phyloP scores from a whole-genome alignment of 1,140 invertebrate species.

The Drosophila kanapiae region DNA sequence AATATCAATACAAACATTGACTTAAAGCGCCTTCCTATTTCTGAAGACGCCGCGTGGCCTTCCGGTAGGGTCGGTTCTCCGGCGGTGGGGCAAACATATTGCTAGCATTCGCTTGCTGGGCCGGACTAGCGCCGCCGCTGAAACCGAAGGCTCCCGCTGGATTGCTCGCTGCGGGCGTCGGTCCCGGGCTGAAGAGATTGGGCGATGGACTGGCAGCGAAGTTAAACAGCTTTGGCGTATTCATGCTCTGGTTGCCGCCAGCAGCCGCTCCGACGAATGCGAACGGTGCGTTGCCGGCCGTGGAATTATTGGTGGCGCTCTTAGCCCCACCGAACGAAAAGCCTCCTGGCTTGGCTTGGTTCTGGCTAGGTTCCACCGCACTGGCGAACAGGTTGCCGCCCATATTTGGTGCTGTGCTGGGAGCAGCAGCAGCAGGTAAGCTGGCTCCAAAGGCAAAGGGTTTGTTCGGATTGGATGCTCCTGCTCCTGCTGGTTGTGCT shows the following conservation, averaged over 20 bases:
- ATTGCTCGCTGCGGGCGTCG: slow-evolving; percentile 27
- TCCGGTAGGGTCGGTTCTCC: slow-evolving; percentile 52
- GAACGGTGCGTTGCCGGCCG: slow-evolving; percentile 42
- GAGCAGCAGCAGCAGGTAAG: slow-evolving; percentile 5
- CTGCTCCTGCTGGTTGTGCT: not conserved
- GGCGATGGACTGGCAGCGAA: slow-evolving; percentile 42
- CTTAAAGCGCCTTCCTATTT: slow-evolving; percentile 35
- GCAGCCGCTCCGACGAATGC: slow-evolving; percentile 44
- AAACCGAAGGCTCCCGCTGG: slow-evolving; percentile 47
- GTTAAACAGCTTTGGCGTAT: slow-evolving; percentile 52
- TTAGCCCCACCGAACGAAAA: slow-evolving; percentile 44
- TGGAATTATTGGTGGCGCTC: slow-evolving; percentile 10
- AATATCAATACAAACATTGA: slow-evolving; percentile 9
- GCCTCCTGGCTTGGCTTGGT: slow-evolving; percentile 40
- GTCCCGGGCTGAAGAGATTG: slow-evolving; percentile 48
- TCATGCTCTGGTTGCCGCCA: slow-evolving; percentile 51
- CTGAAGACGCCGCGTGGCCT: slow-evolving; percentile 63
- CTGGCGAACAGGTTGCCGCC: slow-evolving; percentile 61
- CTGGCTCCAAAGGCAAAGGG: slow-evolving; percentile 61
- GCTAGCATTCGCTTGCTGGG: slow-evolving; percentile 56
- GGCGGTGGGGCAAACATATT: slow-evolving; percentile 50
- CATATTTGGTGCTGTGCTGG: slow-evolving; percentile 2
- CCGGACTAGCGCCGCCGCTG: slow-evolving; percentile 24
- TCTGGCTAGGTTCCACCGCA: slow-evolving; percentile 49
- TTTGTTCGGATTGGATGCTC: slow-evolving; percentile 38